Evolutionary conservation across 2,888 invertebrate species (phyloP), one percentile per base, ranked within the genome.

Genomic region (Melieria omissa): DNA sequence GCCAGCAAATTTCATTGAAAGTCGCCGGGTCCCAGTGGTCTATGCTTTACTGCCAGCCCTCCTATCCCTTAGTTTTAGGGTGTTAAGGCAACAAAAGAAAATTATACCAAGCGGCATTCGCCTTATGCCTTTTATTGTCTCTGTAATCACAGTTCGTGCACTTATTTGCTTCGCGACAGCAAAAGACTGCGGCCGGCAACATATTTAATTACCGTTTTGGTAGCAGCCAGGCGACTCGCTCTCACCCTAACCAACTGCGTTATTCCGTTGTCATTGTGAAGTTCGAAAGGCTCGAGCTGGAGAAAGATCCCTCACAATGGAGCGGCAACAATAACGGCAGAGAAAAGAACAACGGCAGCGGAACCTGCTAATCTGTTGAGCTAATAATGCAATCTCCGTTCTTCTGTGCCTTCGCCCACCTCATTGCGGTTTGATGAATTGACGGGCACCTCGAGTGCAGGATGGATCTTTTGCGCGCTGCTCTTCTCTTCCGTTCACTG

Each of bases 401-500:
- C 6, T 10, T 12, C 44, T 44, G n/a, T n/a, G 42, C 42, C n/a
- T 54, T 45, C 47, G 49, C 47, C 54, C 12, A 55, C n/a, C 66
- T 69, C 63, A 46, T 69, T 69, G 75, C 73, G 74, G 73, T 73
- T 74, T 77, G 76, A 76, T 77, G 74, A 76, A 76, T 76, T 78
- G 77, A 77, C 76, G 74, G 75, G 77, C 78, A 75, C 76, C 69
- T 76, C 77, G 77, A 76, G 78, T 74, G 77, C 74, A 73, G 76
- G 72, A 76, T 76, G 77, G 76, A 76, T 75, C 52, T 66, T 66
- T 61, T 70, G 41, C 42, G 67, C 46, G 46, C 52, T 63, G 49
- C 67, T 45, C 65, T 69, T 70, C 70, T 72, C 73, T 74, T 74
- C 64, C 55, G 29, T 29, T 3, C 49, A 49, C 49, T 8, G 14